Percentiles rank a stretch among this genome's conserved stretches.
phyloP scores from a whole-genome alignment of 2,888 invertebrate genomes.

The Mythimna albipuncta region DNA sequence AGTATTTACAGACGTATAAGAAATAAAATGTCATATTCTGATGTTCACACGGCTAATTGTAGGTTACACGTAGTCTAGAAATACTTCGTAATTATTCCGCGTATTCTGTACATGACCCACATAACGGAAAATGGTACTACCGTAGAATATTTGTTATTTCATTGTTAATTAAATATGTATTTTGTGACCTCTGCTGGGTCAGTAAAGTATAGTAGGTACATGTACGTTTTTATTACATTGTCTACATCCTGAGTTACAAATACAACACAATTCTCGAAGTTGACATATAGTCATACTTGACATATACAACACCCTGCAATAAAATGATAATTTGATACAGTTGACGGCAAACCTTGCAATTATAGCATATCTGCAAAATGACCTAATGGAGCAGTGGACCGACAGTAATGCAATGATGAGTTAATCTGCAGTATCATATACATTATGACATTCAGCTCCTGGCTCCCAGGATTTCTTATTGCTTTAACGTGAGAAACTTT shows the following conservation, averaged over 20 bases:
- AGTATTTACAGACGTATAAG: constrained; percentile 33
- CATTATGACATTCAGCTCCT: constrained; percentile 34
- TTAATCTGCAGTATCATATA: constrained; percentile 50
- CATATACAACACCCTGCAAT: neutral
- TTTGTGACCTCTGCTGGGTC: constrained; percentile 12
- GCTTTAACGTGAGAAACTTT: constrained; percentile 29
- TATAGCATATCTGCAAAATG: constrained; percentile 47
- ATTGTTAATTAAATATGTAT: constrained; percentile 18
- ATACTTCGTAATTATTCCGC: constrained; percentile 48
- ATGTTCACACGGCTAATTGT: constrained; percentile 60
- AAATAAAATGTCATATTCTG: constrained; percentile 46
- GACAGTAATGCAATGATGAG: constrained; percentile 47
- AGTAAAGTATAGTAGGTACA: constrained; percentile 14
- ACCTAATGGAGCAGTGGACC: constrained; percentile 21
- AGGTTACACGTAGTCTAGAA: constrained; percentile 52
- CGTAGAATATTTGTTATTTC: constrained; percentile 11
- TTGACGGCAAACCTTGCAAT: constrained; percentile 18
- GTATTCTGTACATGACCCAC: constrained; percentile 50
- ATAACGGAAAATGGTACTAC: constrained; percentile 25
- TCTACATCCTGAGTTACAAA: constrained; percentile 7
- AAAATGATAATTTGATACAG: constrained; percentile 40
- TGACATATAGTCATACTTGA: neutral
- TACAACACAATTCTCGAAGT: neutral
- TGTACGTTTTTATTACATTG: constrained; percentile 16
- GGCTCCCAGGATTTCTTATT: constrained; percentile 31